Evolutionary conservation across 1,140 invertebrate species (phyloP).

Genomic region (Ericerus pela): DNA sequence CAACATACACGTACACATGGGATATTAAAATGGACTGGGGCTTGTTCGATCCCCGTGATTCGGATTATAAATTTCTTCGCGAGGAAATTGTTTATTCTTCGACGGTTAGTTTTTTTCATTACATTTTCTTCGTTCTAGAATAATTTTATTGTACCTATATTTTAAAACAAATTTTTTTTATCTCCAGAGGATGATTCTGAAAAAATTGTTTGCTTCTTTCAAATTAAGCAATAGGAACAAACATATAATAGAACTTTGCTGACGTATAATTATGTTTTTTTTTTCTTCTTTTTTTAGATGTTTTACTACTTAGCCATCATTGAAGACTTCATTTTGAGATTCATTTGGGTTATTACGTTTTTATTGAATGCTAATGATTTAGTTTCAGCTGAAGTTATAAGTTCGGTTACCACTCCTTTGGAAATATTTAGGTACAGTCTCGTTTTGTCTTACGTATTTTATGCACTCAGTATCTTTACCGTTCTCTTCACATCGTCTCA

Average conservation of each 20-base stretch:
- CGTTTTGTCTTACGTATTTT: background rate
- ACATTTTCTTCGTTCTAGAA: conserved; percentile 13
- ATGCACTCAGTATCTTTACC: background rate
- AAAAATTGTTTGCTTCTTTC: too few relatives aligned
- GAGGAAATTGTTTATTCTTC: conserved; percentile 52
- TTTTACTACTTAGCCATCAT: conserved; percentile 68
- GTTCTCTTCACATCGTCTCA: conserved; percentile 13
- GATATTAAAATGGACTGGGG: conserved; percentile 92
- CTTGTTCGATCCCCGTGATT: conserved; percentile 33
- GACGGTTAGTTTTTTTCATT: conserved; percentile 33
- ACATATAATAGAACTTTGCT: too few relatives aligned
- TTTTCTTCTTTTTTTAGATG: conserved; percentile 24
- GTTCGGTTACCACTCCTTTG: conserved; percentile 57
- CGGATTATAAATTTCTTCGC: conserved; percentile 50
- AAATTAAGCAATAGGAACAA: too few relatives aligned
- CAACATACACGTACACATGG: conserved; percentile 68
- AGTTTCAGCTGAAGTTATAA: conserved; percentile 56
- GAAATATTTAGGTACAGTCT: conserved; percentile 56
- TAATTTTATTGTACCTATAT: too few relatives aligned
- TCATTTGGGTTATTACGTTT: conserved; percentile 63
- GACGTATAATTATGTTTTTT: background rate
- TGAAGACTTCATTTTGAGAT: conserved; percentile 67
- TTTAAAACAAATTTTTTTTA: too few relatives aligned
- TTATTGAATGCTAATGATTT: conserved; percentile 58
- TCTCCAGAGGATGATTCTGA: too few relatives aligned